Evolutionary conservation across 2,797 vertebrate species (phyloP).

Genomic region (Neosalanx taihuensis): DNA sequence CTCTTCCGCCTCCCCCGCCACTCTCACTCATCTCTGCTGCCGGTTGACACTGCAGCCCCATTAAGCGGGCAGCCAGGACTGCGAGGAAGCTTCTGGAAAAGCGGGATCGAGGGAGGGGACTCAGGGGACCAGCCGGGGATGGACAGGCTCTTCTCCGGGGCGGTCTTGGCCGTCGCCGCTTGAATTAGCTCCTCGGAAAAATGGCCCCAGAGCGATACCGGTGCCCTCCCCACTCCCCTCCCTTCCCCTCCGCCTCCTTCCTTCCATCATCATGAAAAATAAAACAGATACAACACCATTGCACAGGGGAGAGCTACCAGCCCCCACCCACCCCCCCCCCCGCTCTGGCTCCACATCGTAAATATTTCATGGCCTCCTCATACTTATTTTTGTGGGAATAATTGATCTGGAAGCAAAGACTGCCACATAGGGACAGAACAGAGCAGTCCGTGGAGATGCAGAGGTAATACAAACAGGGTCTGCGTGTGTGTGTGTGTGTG

Average conservation of each 20-base stretch:
- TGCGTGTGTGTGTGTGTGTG: not conserved
- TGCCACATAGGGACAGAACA: slow-evolving; percentile 46
- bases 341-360: slow-evolving; percentile 31
- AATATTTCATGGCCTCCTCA: slow-evolving; percentile 71
- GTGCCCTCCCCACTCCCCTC: slow-evolving; percentile 34
- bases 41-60: slow-evolving; percentile 18
- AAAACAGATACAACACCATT: slow-evolving; percentile 68
- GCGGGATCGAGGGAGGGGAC: not conserved
- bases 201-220: slow-evolving; percentile 50
- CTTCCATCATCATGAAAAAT: slow-evolving; percentile 72
- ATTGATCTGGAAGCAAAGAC: slow-evolving; percentile 70
- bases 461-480: slow-evolving; percentile 17
- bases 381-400: slow-evolving; percentile 75
- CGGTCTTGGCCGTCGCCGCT: slow-evolving; percentile 28
- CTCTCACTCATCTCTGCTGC: not conserved
- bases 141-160: slow-evolving; percentile 31
- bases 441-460: slow-evolving; percentile 30
- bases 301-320: slow-evolving; percentile 67
- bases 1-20: not conserved
- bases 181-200: slow-evolving; percentile 53
- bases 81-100: slow-evolving; percentile 13
- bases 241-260: slow-evolving; percentile 35
- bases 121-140: slow-evolving; percentile 25
- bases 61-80: slow-evolving; percentile 32
- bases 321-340: slow-evolving; percentile 38